phyloP scores from a whole-genome alignment of 2,888 invertebrate genomes.

The Orthosia gothica region DNA sequence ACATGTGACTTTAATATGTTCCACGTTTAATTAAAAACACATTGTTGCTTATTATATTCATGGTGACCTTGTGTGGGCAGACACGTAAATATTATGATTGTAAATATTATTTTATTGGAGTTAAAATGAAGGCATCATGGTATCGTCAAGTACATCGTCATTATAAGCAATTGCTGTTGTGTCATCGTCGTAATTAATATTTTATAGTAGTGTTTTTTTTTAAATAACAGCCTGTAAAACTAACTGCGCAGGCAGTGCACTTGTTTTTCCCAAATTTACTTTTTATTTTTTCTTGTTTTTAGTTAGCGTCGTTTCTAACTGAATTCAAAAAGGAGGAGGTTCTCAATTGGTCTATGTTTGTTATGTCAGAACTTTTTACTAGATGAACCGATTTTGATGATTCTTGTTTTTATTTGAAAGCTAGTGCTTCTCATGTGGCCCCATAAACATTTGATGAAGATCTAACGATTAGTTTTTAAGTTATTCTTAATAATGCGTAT shows the following conservation, averaged over 20 bases:
- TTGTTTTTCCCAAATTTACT: conserved; percentile 1
- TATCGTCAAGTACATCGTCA: conserved; percentile 34
- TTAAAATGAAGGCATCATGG: conserved; percentile 30
- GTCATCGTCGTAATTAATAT: conserved; percentile 40
- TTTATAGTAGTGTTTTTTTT: conserved; percentile 8
- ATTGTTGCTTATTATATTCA: conserved; percentile 46
- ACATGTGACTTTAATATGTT: conserved; percentile 47
- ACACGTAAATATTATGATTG: conserved; percentile 44
- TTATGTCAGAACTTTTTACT: no score
- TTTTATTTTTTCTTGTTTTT: no score
- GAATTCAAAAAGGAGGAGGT: no score
- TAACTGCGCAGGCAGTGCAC: conserved; percentile 1
- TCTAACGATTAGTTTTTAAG: no score
- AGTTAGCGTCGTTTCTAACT: background rate
- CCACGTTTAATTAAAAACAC: conserved; percentile 57
- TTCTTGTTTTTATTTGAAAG: no score
- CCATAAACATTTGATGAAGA: no score
- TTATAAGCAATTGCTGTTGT: conserved; percentile 38
- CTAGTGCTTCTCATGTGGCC: no score
- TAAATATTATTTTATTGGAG: conserved; percentile 22
- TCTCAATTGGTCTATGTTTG: no score
- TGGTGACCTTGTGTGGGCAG: conserved; percentile 30
- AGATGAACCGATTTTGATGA: no score
- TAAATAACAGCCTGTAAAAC: conserved; percentile 6
- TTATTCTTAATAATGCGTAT: no score